These are phyloP conservation scores for Brevimyrus niger DNA, from an alignment of 2,113 vertebrate genomes.

Conservation along the genomic window DNA sequence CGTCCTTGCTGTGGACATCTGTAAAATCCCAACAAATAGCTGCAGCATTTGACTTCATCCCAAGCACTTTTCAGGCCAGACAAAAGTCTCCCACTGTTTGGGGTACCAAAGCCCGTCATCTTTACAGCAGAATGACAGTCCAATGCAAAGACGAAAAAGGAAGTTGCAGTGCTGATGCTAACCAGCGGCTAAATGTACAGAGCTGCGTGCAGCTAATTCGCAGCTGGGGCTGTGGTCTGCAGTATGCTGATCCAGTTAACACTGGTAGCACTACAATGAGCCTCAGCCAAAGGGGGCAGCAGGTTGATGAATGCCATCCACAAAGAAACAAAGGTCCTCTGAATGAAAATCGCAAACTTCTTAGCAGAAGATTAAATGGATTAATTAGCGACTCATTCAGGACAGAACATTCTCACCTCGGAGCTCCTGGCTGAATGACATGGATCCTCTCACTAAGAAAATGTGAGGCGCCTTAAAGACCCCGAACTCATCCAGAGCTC, in stretches of 20 bases:
- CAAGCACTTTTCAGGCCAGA: background rate
- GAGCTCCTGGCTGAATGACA: slow-evolving; percentile 53
- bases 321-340: background rate
- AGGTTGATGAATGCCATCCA: background rate
- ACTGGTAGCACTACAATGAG: background rate
- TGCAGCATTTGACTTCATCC: slow-evolving; percentile 7
- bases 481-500: background rate
- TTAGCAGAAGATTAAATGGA: slow-evolving; percentile 62
- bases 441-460: slow-evolving; percentile 55
- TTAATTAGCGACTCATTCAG: slow-evolving; percentile 64
- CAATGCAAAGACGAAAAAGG: background rate
- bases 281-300: background rate
- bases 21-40: slow-evolving; percentile 9
- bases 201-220: background rate
- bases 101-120: background rate
- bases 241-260: background rate
- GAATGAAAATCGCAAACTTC: slow-evolving; percentile 10
- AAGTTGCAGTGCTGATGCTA: background rate
- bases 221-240: background rate
- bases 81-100: background rate
- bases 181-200: background rate
- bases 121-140: slow-evolving; percentile 3
- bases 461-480: slow-evolving; percentile 34
- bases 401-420: slow-evolving; percentile 58
- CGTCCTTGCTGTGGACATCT: slow-evolving; percentile 7